Base-by-base conservation (phyloP, 2,797 vertebrate species). In the Lagocephalus sceleratus region DNA sequence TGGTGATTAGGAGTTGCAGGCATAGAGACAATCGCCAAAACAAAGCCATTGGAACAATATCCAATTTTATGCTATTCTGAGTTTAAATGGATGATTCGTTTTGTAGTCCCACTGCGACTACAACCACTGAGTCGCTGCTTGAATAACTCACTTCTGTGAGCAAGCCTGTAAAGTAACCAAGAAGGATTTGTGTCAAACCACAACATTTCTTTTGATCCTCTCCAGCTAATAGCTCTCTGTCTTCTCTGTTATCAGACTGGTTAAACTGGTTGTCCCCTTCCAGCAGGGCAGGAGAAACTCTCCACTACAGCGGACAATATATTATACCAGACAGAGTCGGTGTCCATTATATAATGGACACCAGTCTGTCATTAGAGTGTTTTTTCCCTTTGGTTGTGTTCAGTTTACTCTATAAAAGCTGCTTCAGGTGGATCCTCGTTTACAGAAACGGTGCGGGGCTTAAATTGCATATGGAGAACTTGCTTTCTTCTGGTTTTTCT, bases 71-170 rank as follows among this genome's bases (percentile, higher is more conserved):
- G 66, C 66, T 66, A 51, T 62, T 75, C 63, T 71, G 65, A 67
- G 49, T 62, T 71, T 73, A 63, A 71, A 64, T 69, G 71, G 69
- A 59, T 66, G 53, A 66, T 72, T 76, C 60, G 69, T 79, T 62
- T 47, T 57, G 53, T 75, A 60, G 60, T 74, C 63, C 60, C 54
- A 23, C 38, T 51, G 67, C 70, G 58, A 67, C 44, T 59, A 43
- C 41, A 57, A 53, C 70, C 40, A 60, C 15, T 81, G 72, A 80
- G 72, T 88, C 83, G 83, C 72, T 77, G 63, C 68, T 63, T 40
- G 60, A 71, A 47, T 82, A 75, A 85, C 76, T 69, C 68, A 73
- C 54, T 87, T 87, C 57, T 73, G 72, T 57, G 23, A 75, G 49
- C 29, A 67, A 54, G 64, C 59, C 69, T 78, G 54, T 57, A 73